Base-by-base conservation (phyloP, 1,140 invertebrate species). In the Triops cancriformis region DNA sequence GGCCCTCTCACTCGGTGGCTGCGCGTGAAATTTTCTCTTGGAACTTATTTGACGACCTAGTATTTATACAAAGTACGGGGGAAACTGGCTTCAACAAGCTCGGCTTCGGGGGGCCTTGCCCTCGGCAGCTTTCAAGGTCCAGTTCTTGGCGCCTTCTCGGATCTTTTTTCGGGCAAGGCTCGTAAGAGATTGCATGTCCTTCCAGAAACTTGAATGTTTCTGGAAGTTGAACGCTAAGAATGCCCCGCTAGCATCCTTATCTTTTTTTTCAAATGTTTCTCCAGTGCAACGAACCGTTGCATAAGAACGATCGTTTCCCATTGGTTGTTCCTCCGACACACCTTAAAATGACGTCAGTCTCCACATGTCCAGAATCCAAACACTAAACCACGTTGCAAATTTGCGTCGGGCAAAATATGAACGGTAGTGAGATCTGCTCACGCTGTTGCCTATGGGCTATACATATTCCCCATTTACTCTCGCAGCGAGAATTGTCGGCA, bases 81-180 rank as follows among this genome's bases (percentile, higher is more conserved):
- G 5, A 18, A 64, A 64, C 51, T 64, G 51, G 51, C 51, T 64
- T 23, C 18, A 64, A 64, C 51, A 64, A 64, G 51, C 51, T 64
- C 14, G 10, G 51, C 51, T 64, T 18, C 51, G 51, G 51, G 51
- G 51, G 51, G 51, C 51, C 51, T 64, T 64, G 51, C 51, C 51
- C 51, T 64, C 51, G 51, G 51, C 51, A n/a, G 51, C 51, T 64
- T 64, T 18, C 51, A 64, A 64, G 51, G 51, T 64, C 51, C 51
- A 64, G 23, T 64, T 64, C 51, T 64, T 64, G 51, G 51, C 51
- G 51, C 51, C 51, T 64, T 64, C 51, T 64, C 51, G 5, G 51
- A 23, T 64, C 51, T 64, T 64, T 64, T 45, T 64, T 64, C 23
- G 9, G 51, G 51, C 23, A n/a, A n/a, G 51, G 51, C 31, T 64